Conservation (phyloP, 2,888 invertebrate genomes). For the Lasioglossum marginatum region DNA sequence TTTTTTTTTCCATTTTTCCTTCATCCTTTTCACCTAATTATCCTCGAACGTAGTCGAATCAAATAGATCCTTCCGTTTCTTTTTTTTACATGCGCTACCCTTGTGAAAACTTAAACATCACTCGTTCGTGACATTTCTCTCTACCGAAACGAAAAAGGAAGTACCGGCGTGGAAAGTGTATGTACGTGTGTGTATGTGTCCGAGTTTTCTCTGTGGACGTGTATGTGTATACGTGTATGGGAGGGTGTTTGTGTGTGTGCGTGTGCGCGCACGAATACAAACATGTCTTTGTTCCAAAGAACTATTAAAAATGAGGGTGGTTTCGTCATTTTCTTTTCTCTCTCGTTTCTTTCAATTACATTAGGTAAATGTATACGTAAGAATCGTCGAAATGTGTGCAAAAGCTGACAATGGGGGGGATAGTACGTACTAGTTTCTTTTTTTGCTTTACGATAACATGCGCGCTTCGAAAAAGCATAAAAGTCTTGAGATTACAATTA, state of each 20-base stretch:
- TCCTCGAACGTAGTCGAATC: slow-evolving; percentile 54
- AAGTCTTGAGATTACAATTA: slow-evolving; percentile 69
- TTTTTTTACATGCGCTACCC: slow-evolving; percentile 35
- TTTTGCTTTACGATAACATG: slow-evolving; percentile 64
- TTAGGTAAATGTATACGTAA: slow-evolving; percentile 74
- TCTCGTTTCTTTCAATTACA: slow-evolving; percentile 54
- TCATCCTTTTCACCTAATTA: slow-evolving; percentile 50
- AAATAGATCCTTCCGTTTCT: slow-evolving; percentile 23
- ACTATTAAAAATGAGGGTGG: slow-evolving; percentile 57
- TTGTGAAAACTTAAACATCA: slow-evolving; percentile 46
- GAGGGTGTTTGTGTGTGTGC: not conserved
- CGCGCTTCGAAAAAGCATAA: slow-evolving; percentile 70
- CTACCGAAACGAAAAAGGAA: slow-evolving; percentile 66
- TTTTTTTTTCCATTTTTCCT: slow-evolving; percentile 45
- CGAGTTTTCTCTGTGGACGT: not conserved
- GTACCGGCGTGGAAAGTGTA: slow-evolving; percentile 72
- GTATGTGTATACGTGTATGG: not conserved
- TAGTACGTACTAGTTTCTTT: slow-evolving; percentile 59
- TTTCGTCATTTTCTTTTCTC: slow-evolving; percentile 18
- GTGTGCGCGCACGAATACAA: slow-evolving; percentile 42
- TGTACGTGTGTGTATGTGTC: slow-evolving; percentile 18
- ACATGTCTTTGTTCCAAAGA: slow-evolving; percentile 40
- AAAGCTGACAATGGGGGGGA: slow-evolving; percentile 65
- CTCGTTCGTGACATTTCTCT: slow-evolving; percentile 48
- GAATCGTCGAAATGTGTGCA: slow-evolving; percentile 74